These are phyloP conservation scores for Periophthalmus modestus DNA, from an alignment of 2,113 vertebrate species.

Conservation along the genomic window DNA sequence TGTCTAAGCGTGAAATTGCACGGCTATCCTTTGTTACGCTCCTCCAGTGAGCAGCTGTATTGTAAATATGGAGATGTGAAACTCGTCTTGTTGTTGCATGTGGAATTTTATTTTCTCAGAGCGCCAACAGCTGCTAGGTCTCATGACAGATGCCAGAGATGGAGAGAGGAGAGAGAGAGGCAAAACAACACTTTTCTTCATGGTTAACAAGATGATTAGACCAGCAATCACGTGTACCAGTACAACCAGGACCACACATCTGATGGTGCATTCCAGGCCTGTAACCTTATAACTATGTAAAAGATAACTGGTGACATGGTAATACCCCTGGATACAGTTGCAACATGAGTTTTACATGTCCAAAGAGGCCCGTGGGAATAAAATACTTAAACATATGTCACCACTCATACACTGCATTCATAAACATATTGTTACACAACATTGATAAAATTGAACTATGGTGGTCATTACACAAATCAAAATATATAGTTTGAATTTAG, in stretches of 20 bases:
- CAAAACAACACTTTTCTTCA: slow-evolving; percentile 8
- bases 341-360: not conserved
- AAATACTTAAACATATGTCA: not conserved
- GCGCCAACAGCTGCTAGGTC: slow-evolving; percentile 81
- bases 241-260: not conserved
- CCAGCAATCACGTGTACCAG: not conserved
- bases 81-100: slow-evolving; percentile 66
- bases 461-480: not conserved
- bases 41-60: slow-evolving; percentile 45
- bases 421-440: not conserved
- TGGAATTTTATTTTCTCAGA: slow-evolving; percentile 73
- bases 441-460: not conserved
- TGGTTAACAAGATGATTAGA: slow-evolving; percentile 5
- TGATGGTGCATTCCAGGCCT: slow-evolving; percentile 35
- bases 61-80: slow-evolving; percentile 64
- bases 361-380: not conserved
- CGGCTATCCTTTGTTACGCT: slow-evolving; percentile 46
- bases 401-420: not conserved
- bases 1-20: slow-evolving; percentile 64
- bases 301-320: slow-evolving; percentile 50
- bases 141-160: slow-evolving; percentile 75
- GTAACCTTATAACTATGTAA: slow-evolving; percentile 22
- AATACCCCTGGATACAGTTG: slow-evolving; percentile 41
- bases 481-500: not conserved
- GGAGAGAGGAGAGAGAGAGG: not conserved